phyloP scores from a whole-genome alignment of 2,797 vertebrate species.

The Phataginus tricuspis region DNA sequence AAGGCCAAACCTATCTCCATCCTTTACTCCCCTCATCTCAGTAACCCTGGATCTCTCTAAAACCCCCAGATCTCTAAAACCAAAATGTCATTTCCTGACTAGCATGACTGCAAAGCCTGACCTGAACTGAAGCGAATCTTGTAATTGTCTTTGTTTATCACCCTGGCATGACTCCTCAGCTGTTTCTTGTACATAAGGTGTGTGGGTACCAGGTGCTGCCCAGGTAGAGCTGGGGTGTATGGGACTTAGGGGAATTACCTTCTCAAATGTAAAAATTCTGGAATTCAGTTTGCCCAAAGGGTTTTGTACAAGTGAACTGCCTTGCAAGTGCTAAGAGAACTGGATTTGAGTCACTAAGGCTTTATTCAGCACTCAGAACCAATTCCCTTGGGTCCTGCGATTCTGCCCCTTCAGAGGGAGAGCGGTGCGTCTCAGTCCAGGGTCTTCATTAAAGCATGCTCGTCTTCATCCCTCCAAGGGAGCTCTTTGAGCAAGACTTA shows the following conservation, averaged over 20 bases:
- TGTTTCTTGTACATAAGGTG: too few relatives aligned
- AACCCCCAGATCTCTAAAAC: neutral
- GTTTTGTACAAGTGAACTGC: neutral
- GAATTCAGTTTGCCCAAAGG: neutral
- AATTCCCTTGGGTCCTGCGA: rapidly evolving
- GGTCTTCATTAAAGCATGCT: neutral
- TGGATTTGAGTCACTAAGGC: neutral
- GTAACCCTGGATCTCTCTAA: neutral
- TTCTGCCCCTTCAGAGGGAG: neutral
- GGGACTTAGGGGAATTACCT: neutral
- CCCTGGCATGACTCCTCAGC: neutral
- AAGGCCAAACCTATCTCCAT: neutral
- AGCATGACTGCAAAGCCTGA: neutral
- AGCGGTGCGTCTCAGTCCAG: neutral
- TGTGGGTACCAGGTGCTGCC: neutral
- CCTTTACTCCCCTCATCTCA: too few relatives aligned
- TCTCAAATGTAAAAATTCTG: neutral
- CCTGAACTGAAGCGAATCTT: too few relatives aligned
- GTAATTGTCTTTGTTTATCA: too few relatives aligned
- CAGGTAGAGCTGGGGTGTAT: neutral
- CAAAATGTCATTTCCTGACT: neutral
- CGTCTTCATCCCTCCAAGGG: neutral
- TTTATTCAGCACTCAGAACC: neutral
- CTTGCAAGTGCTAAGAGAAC: neutral
- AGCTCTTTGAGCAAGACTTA: too few relatives aligned